Evolutionary conservation across 2,113 vertebrate species (phyloP).

Genomic region (Phocoena sinus): DNA sequence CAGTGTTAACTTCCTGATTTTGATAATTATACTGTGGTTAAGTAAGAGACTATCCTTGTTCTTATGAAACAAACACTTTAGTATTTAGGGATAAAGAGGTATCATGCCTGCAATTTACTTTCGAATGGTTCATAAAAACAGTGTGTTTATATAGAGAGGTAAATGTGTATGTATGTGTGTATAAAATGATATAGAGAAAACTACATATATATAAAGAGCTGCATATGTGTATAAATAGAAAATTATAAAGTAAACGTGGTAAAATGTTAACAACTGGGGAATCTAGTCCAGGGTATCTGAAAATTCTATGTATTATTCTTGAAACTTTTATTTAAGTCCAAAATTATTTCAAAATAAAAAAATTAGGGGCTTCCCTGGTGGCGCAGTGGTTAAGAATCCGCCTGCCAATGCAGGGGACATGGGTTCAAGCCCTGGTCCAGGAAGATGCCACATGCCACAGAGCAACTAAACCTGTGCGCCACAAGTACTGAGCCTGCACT

Average conservation of each 20-base stretch:
- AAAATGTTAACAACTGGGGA: background rate
- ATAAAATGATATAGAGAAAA: background rate
- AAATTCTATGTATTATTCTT: background rate
- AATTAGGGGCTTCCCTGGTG: no score
- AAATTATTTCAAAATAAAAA: background rate
- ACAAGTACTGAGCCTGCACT: no score
- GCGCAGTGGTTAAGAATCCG: no score
- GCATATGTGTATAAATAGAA: background rate
- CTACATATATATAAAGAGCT: background rate
- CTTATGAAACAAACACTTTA: background rate
- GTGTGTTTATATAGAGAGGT: background rate
- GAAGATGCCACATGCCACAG: no score
- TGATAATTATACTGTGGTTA: background rate
- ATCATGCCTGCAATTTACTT: background rate
- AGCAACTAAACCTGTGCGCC: no score
- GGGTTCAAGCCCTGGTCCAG: no score
- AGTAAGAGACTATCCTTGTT: background rate
- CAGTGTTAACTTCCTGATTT: background rate
- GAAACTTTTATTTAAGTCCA: background rate
- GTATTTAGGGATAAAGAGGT: background rate
- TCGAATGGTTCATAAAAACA: background rate
- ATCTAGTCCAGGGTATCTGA: background rate
- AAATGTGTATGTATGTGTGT: background rate
- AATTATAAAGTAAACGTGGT: background rate
- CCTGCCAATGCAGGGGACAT: no score